phyloP scores from a whole-genome alignment of 2,797 vertebrate genomes.

The Syngnathus rostellatus region DNA sequence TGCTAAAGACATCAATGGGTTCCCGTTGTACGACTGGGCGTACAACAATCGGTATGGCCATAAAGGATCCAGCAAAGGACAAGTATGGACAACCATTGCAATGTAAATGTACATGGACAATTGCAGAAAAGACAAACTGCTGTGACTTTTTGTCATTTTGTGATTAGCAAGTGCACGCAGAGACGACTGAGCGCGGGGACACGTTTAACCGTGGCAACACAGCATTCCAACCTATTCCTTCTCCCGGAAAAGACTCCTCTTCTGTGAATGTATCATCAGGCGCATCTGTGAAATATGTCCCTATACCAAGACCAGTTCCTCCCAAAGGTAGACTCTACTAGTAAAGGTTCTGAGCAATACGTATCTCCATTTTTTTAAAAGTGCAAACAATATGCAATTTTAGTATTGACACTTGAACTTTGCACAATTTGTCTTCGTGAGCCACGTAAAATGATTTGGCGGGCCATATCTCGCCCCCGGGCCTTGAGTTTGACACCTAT shows the following conservation, averaged over 20 bases:
- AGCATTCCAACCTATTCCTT: constrained; percentile 13
- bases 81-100: constrained; percentile 20
- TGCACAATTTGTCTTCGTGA: no score
- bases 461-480: no score
- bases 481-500: no score
- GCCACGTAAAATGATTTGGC: no score
- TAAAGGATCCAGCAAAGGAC: constrained; percentile 35
- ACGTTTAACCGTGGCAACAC: constrained; percentile 40
- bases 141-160: constrained; percentile 2
- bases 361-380: no score
- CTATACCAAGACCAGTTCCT: constrained; percentile 45
- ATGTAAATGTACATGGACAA: not conserved
- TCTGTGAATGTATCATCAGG: constrained; percentile 37
- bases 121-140: not conserved
- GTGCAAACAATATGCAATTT: no score
- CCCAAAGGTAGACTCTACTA: constrained; percentile 60
- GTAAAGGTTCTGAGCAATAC: no score
- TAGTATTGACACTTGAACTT: no score
- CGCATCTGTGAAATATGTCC: constrained; percentile 32
- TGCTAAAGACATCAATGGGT: constrained; percentile 33
- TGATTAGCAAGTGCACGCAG: constrained; percentile 9
- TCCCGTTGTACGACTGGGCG: constrained; percentile 26
- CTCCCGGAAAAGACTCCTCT: constrained; percentile 32
- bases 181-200: constrained; percentile 35
- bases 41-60: constrained; percentile 15